phyloP scores from a whole-genome alignment of 2,888 invertebrate species.

The Sminthurides aquaticus region DNA sequence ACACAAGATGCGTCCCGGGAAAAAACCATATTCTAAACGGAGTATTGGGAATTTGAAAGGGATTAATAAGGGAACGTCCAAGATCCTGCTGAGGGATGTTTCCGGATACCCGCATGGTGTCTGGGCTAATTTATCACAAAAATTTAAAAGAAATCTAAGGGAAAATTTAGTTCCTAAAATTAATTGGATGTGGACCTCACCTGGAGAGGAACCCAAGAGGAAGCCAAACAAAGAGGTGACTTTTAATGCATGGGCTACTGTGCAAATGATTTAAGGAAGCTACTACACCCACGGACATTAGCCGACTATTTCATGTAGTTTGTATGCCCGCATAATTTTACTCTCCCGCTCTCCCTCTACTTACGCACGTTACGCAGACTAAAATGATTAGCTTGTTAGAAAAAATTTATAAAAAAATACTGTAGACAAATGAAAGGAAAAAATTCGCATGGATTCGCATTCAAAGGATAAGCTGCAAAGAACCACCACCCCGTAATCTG shows the following conservation, averaged over 20 bases:
- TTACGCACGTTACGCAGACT: too few species aligned
- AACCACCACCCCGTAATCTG: too few species aligned
- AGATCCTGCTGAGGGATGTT: slow-evolving; percentile 39
- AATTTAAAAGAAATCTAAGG: slow-evolving; percentile 41
- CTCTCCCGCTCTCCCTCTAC: too few species aligned
- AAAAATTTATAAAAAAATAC: too few species aligned
- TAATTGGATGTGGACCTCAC: slow-evolving; percentile 42
- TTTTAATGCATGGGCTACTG: slow-evolving; percentile 43
- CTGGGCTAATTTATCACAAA: slow-evolving; percentile 41
- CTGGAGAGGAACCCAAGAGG: slow-evolving; percentile 34
- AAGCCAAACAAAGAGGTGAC: slow-evolving; percentile 42
- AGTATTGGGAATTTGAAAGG: neutral
- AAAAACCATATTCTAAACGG: neutral
- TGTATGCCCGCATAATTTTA: too few species aligned
- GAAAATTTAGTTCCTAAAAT: slow-evolving; percentile 42
- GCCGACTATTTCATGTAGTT: neutral
- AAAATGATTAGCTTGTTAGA: too few species aligned
- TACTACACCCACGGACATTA: neutral
- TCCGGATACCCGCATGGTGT: slow-evolving; percentile 40
- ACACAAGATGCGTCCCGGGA: neutral
- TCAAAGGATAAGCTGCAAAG: too few species aligned
- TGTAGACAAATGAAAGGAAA: too few species aligned
- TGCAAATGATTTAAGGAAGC: slow-evolving; percentile 42
- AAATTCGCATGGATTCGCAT: too few species aligned
- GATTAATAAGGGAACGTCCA: slow-evolving; percentile 37